Conservation (phyloP, 2,888 invertebrate genomes). For the Caenorhabditis wallacei region DNA sequence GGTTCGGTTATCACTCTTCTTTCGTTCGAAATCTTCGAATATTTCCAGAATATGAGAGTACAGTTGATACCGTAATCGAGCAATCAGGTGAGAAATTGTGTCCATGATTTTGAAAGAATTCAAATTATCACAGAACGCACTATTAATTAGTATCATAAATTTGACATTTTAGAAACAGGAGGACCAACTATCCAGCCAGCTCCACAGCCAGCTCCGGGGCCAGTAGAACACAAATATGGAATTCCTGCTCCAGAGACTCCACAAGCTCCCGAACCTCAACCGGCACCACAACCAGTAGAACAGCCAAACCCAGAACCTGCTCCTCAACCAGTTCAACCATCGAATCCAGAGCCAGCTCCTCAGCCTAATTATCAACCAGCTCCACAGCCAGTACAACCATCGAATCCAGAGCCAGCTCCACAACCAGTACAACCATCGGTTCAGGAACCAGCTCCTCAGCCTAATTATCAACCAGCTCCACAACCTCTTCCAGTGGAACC, state of each 20-base stretch:
- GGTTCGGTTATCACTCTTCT: slow-evolving; percentile 30
- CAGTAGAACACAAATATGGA: slow-evolving; percentile 53
- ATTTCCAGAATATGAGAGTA: slow-evolving; percentile 53
- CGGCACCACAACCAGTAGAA: slow-evolving; percentile 11
- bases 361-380: slow-evolving; percentile 20
- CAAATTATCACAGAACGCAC: neutral
- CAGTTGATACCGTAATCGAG: slow-evolving; percentile 54
- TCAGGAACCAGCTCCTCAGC: slow-evolving; percentile 29
- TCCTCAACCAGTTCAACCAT: slow-evolving; percentile 22
- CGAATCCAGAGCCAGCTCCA: slow-evolving; percentile 11
- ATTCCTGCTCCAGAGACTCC: slow-evolving; percentile 46
- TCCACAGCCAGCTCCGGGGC: slow-evolving; percentile 37
- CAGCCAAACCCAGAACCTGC: slow-evolving; percentile 11
- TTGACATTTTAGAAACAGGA: slow-evolving; percentile 19
- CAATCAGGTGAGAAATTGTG: slow-evolving; percentile 41
- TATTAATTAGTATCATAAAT: neutral
- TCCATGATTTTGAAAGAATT: neutral
- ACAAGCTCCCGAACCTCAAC: slow-evolving; percentile 12
- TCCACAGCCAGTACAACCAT: slow-evolving; percentile 7
- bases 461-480: slow-evolving; percentile 26
- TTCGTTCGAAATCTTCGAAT: neutral
- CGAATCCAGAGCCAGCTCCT: slow-evolving; percentile 30
- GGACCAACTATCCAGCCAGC: slow-evolving; percentile 30
- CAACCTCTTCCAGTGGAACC: slow-evolving; percentile 33
- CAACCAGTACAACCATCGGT: no score